Evolutionary conservation across 1,140 invertebrate species (phyloP).

Genomic region (Listronotus bonariensis): DNA sequence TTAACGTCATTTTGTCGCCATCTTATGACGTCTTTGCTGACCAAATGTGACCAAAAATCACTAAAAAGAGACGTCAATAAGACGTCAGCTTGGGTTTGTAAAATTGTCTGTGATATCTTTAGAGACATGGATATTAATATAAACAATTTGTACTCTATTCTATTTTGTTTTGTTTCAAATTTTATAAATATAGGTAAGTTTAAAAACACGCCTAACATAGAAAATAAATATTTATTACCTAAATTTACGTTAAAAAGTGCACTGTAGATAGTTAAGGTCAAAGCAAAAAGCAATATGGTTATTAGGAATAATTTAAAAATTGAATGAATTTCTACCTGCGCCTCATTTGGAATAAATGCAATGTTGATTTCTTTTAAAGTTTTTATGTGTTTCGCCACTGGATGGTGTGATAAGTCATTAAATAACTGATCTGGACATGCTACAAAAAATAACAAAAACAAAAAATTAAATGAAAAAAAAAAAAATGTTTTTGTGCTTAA

Average conservation of each 20-base stretch:
- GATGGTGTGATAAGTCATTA: constrained; percentile 96
- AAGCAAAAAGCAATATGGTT: neutral
- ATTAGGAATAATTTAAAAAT: too few relatives aligned
- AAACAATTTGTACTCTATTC: too few relatives aligned
- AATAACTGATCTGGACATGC: constrained; percentile 87
- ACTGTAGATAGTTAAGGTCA: neutral
- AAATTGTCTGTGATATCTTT: too few relatives aligned
- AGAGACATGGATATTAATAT: too few relatives aligned
- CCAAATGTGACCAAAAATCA: too few relatives aligned
- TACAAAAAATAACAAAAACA: constrained; percentile 49
- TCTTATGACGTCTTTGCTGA: too few relatives aligned
- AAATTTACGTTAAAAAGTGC: too few relatives aligned
- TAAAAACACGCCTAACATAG: neutral
- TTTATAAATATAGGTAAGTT: too few relatives aligned
- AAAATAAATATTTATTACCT: neutral
- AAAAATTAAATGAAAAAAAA: constrained; percentile 19
- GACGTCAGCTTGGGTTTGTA: too few relatives aligned
- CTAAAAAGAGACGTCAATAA: too few relatives aligned
- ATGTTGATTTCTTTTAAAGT: constrained; percentile 99
- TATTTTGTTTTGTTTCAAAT: too few relatives aligned
- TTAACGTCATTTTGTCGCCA: too few relatives aligned
- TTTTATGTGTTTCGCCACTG: constrained; percentile 93
- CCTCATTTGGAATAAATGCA: constrained; percentile 98
- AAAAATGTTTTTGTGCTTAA: constrained; percentile 3
- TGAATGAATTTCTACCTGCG: constrained; percentile 78